Evolutionary conservation across 2,888 invertebrate genomes (phyloP).

Genomic region (Muschampia plurimacula): DNA sequence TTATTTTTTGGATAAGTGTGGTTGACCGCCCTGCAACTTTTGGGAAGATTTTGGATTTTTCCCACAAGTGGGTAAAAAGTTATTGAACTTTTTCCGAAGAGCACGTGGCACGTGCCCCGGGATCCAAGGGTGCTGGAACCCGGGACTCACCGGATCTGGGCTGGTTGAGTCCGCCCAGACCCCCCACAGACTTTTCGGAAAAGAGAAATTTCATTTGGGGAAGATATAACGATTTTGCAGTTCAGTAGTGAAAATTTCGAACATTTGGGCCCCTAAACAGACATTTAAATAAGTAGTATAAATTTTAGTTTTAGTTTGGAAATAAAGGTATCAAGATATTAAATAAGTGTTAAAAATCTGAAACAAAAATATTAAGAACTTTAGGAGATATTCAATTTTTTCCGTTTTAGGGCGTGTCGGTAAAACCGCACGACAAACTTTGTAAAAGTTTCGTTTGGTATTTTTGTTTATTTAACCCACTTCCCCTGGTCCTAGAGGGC

Average conservation of each 20-base stretch:
- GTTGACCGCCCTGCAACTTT: neutral
- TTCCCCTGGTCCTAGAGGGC: neutral
- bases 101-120: neutral
- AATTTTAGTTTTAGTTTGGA: too few species aligned
- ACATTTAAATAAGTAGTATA: too few species aligned
- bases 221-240: too few species aligned
- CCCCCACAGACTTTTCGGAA: neutral
- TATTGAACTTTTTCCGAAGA: neutral
- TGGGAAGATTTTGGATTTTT: neutral
- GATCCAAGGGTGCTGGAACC: neutral
- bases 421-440: neutral
- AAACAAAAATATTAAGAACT: too few species aligned
- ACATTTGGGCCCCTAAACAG: too few species aligned
- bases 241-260: too few species aligned
- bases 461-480: neutral
- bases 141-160: neutral
- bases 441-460: neutral
- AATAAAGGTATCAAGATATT: too few species aligned
- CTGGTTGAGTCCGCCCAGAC: neutral
- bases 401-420: too few species aligned
- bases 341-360: too few species aligned
- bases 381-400: too few species aligned
- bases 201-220: neutral
- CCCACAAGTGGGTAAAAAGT: neutral
- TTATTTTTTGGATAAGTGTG: neutral